Percentiles rank a stretch among this genome's conserved stretches.
These are phyloP conservation scores for Scatophagus argus DNA, from an alignment of 2,113 vertebrate species.

Conservation along the genomic window DNA sequence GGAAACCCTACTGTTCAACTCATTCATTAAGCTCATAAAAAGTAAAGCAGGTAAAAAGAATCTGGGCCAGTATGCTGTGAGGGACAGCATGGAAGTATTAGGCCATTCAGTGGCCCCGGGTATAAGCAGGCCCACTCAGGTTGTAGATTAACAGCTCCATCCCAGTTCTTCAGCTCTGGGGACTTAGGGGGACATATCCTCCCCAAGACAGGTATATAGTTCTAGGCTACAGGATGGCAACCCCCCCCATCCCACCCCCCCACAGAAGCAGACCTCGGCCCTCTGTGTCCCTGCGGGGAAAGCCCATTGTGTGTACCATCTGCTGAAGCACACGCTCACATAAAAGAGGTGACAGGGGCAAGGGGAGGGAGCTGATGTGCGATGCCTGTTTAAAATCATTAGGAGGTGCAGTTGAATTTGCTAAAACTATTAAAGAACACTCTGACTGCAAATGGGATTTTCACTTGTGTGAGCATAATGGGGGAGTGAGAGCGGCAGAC, in stretches of 20 bases:
- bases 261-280: conserved; percentile 33
- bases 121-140: conserved; percentile 63
- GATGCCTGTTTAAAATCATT: conserved; percentile 74
- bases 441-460: conserved; percentile 64
- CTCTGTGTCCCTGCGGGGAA: conserved; percentile 57
- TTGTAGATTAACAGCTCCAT: conserved; percentile 70
- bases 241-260: conserved; percentile 54
- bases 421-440: conserved; percentile 67
- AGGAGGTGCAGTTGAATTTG: conserved; percentile 69
- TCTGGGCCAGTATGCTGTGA: conserved; percentile 66
- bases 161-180: conserved; percentile 56
- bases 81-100: conserved; percentile 62
- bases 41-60: conserved; percentile 54
- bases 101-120: conserved; percentile 68
- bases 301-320: conserved; percentile 75
- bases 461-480: conserved; percentile 37
- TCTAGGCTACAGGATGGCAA: conserved; percentile 62
- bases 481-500: conserved; percentile 19
- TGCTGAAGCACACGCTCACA: conserved; percentile 64
- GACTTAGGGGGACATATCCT: conserved; percentile 54
- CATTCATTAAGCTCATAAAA: conserved; percentile 27
- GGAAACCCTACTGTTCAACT: background rate
- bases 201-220: conserved; percentile 68
- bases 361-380: conserved; percentile 54
- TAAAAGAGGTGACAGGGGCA: conserved; percentile 55